These are phyloP conservation scores for Magallana angulata DNA, from an alignment of 1,140 invertebrate species.

Conservation along the genomic window DNA sequence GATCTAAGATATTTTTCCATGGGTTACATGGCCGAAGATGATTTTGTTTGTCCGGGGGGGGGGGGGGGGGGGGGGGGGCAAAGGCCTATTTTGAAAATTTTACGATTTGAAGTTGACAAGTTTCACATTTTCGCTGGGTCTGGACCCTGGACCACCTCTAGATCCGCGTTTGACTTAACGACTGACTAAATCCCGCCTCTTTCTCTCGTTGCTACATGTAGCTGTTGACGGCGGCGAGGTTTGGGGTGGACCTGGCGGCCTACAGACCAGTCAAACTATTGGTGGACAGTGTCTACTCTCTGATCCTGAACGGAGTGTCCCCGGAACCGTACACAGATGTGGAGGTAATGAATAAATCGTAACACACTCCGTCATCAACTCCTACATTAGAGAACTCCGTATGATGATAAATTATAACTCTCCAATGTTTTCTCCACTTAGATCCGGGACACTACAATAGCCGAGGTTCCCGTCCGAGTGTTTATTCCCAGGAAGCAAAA, in stretches of 20 bases:
- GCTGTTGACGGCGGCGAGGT: not conserved
- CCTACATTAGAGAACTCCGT: not conserved
- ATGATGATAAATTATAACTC: no score
- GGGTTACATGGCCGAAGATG: no score
- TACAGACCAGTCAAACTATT: constrained; percentile 39
- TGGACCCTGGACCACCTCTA: no score
- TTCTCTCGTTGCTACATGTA: not conserved
- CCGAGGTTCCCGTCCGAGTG: constrained; percentile 62
- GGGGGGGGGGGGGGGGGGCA: no score
- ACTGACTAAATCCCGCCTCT: no score
- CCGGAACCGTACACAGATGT: constrained; percentile 14
- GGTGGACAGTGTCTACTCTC: constrained; percentile 29
- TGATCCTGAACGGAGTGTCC: constrained; percentile 43
- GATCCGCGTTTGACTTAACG: no score
- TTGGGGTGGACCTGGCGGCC: constrained; percentile 12
- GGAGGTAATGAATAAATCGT: constrained; percentile 4
- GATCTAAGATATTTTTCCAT: no score
- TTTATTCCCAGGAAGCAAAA: constrained; percentile 52
- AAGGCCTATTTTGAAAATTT: no score
- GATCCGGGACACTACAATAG: constrained; percentile 37
- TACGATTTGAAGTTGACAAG: no score
- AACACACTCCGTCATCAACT: not conserved
- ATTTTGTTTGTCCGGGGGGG: no score
- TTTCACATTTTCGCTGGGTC: no score
- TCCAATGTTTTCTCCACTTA: not conserved